Base-by-base conservation (phyloP, 2,113 vertebrate species). In the Neomonachus schauinslandi region DNA sequence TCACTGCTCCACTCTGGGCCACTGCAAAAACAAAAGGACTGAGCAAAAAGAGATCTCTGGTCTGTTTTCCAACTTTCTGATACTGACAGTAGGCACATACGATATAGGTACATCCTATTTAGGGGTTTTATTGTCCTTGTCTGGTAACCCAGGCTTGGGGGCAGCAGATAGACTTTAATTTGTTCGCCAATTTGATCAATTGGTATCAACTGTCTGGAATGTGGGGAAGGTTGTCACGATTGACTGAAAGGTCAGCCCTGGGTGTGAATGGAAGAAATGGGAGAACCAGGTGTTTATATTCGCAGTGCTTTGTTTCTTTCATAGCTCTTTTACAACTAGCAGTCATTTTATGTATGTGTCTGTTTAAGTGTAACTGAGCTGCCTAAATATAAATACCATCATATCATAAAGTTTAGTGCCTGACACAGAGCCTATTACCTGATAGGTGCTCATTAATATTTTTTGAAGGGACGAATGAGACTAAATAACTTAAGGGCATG, bases 1-100 rank as follows among this genome's bases (percentile, higher is more conserved):
- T 59, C 59, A 89, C 51, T 21, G 74, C 14, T 63, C 74, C 39
- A 28, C 36, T 71, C 33, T 31, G 77, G 72, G 51, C 84, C 80
- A 77, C 53, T 76, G 61, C 59, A 86, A 85, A 97, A 79, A 69
- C 57, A 79, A 86, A 53, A 65, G 11, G n/a, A 42, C 79, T 81
- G 57, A 95, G 24, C n/a, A 84, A 94, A 77, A 95, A 94, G 61
- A 97, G 63, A 59, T 61, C 85, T 81, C 63, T 65, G 36, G 49
- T 65, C n/a, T 91, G n/a, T 72, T 92, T 79, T 92, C 93, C 57
- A 96, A 61, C 11, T 93, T 67, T 87, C 69, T 81, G 72, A 87
- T 81, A 86, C 36, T 19, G 0, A 71, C 39, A 81, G 26, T 36
- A 77, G 77, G 72, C 59, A 94, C 81, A 80, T 57, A 42, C 6